Base-by-base conservation (phyloP, 2,797 vertebrate genomes). In the Lacerta viridis region DNA sequence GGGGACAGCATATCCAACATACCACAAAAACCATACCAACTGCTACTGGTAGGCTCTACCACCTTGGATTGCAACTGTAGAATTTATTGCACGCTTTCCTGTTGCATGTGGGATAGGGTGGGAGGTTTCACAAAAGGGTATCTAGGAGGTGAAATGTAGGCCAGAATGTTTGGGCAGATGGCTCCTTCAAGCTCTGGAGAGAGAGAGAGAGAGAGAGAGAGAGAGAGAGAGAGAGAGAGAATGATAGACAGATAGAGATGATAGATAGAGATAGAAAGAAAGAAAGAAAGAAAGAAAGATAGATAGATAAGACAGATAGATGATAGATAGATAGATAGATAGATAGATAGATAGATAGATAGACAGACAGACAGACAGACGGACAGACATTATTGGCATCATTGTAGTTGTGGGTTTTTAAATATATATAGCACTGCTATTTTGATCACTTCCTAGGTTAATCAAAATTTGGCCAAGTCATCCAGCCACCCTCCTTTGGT, bases 401-500 rank as follows among this genome's bases (percentile, higher is more conserved):
- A 55, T 3, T 25, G 10, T 79, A 77, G n/a, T 83, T 23, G 13
- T 15, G 55, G 0, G 0, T 68, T 91, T 89, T 15, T 78, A 4
- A 55, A 55, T 0, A 55, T 87, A 87, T 92, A 83, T 74, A 46
- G 17, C 4, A 0, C 43, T 84, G 0, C 50, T 86, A 10, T 75
- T 94, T 89, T 66, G 74, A 36, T 83, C 89, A 13, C 18, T 92
- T 91, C 9, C 18, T 46, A 77, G 27, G 74, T 86, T 91, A 71
- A 86, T 93, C 83, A 43, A 90, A 94, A 89, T 79, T 23, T 23
- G 46, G 85, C 68, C 9, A 0, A 66, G 41, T 85, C 88, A 87
- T 87, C 74, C 79, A 86, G 68, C 90, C 90, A 89, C 94, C 83
- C 79, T n/a, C 94, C 84, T 91, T 91, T 61, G 84, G 87, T 81